Percentiles rank a stretch among this genome's conserved stretches.
phyloP scores from a whole-genome alignment of 2,113 vertebrate species.

The Gobius niger region DNA sequence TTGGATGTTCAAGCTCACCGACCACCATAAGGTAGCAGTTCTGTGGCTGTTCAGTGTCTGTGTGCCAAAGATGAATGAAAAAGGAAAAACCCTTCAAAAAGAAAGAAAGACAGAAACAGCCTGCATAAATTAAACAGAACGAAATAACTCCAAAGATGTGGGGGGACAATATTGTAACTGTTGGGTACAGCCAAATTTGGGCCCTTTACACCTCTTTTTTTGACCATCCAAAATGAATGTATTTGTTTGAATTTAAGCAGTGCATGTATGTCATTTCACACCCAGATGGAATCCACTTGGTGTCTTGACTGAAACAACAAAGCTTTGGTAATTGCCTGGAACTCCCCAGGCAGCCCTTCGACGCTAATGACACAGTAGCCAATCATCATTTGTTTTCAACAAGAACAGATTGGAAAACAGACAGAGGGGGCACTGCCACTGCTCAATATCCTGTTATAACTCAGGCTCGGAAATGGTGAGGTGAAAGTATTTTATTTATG shows the following conservation, averaged over 20 bases:
- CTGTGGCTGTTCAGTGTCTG: no score
- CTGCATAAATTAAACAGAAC: no score
- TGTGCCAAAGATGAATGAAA: no score
- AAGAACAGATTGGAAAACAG: constrained; percentile 12
- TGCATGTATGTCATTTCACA: background rate
- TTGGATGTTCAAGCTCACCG: no score
- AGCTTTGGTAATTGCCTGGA: constrained; percentile 15
- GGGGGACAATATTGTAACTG: no score
- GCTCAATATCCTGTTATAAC: background rate
- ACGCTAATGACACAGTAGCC: constrained; percentile 24
- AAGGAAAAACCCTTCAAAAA: no score
- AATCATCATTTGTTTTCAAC: constrained; percentile 20
- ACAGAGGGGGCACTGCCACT: background rate
- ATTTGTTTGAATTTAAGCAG: background rate
- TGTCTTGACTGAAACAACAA: constrained; percentile 19
- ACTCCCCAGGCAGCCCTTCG: constrained; percentile 17
- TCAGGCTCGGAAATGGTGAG: constrained; percentile 6
- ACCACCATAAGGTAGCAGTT: no score
- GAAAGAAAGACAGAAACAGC: no score
- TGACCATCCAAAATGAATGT: no score
- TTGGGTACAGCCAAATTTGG: no score
- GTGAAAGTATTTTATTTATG: background rate
- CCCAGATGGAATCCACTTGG: constrained; percentile 9
- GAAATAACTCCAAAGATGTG: no score
- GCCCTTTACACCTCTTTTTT: no score